A percentile compares a stretch with the other conserved stretches of the same genome.
Evolutionary conservation across 2,888 invertebrate genomes (phyloP).

Genomic region (Lycaena phlaeas): DNA sequence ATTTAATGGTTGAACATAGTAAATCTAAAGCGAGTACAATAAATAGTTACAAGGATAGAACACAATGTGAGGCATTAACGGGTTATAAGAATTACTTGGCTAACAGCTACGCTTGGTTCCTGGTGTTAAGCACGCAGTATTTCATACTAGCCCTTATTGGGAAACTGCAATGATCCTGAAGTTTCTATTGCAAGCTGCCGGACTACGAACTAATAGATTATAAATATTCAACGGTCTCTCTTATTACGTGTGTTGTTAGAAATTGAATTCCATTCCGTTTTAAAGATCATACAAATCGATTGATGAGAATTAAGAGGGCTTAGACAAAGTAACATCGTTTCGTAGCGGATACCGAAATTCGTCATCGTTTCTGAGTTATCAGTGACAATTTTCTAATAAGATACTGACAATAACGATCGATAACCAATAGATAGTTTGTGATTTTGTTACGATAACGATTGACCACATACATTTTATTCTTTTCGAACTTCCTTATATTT

Average conservation of each 20-base stretch:
- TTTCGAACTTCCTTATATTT: too few relatives aligned
- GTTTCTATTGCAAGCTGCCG: slow-evolving; percentile 25
- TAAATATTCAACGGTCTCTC: slow-evolving; percentile 8
- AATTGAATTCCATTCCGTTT: neutral
- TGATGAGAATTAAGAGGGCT: neutral
- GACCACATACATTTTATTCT: too few relatives aligned
- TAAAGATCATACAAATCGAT: too few relatives aligned
- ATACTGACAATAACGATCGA: too few relatives aligned
- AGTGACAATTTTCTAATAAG: too few relatives aligned
- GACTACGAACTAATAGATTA: slow-evolving; percentile 7
- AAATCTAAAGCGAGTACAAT: neutral
- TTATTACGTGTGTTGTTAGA: neutral
- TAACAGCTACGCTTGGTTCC: neutral
- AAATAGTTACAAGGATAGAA: neutral
- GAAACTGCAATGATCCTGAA: slow-evolving; percentile 33
- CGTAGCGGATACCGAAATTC: too few relatives aligned
- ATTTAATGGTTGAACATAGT: too few relatives aligned
- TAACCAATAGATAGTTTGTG: too few relatives aligned
- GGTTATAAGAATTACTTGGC: neutral
- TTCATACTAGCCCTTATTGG: slow-evolving; percentile 35
- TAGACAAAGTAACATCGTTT: neutral
- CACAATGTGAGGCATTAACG: neutral
- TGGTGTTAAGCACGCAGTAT: slow-evolving; percentile 20
- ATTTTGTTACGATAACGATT: too few relatives aligned
- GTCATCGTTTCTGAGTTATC: too few relatives aligned